Evolutionary conservation across 2,888 invertebrate genomes (phyloP).

Genomic region (Leptopterna dolabrata): DNA sequence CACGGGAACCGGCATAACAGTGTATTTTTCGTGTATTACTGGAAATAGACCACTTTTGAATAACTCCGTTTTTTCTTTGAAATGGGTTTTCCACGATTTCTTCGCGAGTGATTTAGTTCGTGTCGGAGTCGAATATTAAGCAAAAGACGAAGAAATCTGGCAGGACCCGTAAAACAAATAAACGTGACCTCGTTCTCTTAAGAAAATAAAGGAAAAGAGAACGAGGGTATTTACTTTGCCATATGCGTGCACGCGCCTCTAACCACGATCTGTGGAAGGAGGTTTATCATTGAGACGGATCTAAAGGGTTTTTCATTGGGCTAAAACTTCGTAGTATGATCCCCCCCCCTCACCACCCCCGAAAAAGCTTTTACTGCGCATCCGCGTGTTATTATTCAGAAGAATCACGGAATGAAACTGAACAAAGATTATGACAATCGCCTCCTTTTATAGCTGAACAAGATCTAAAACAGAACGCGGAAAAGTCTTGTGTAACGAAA

Average conservation of each 20-base stretch:
- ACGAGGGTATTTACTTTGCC: not conserved
- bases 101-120: no score
- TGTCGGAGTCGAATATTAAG: not conserved
- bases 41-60: no score
- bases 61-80: no score
- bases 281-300: not conserved
- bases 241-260: not conserved
- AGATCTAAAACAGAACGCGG: no score
- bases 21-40: no score
- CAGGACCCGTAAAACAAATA: not conserved
- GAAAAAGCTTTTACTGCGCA: not conserved
- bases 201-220: not conserved
- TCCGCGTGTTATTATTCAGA: not conserved
- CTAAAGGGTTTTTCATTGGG: not conserved
- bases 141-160: not conserved
- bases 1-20: no score
- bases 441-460: no score
- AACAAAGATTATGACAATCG: not conserved
- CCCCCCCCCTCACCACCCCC: no score
- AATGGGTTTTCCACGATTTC: no score
- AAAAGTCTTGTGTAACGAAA: no score
- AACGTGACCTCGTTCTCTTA: not conserved
- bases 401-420: not conserved
- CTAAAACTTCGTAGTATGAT: not conserved
- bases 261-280: not conserved